phyloP scores from a whole-genome alignment of 2,113 vertebrate species.

The Macrotis lagotis region DNA sequence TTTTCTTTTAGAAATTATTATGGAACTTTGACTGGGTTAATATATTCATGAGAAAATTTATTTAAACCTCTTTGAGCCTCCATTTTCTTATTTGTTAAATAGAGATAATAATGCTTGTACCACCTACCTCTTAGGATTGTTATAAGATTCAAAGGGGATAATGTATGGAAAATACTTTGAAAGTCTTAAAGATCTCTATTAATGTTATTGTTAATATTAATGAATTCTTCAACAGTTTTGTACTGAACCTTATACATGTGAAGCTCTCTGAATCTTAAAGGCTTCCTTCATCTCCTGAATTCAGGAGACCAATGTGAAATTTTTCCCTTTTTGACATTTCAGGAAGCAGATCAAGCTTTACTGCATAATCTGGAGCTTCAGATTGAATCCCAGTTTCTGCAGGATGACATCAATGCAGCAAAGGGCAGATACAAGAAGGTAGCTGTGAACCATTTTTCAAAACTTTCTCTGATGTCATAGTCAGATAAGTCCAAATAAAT shows the following conservation, averaged over 20 bases:
- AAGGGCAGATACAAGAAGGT: constrained; percentile 97
- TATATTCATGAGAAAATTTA: too few relatives aligned
- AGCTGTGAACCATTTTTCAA: constrained; percentile 31
- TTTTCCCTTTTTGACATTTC: background rate
- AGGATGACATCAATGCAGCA: constrained; percentile 92
- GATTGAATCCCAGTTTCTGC: constrained; percentile 94
- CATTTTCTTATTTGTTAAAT: too few relatives aligned
- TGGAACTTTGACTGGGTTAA: too few relatives aligned
- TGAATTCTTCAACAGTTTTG: background rate
- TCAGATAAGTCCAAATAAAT: background rate
- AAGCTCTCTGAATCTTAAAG: rapidly evolving
- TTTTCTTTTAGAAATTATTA: too few relatives aligned
- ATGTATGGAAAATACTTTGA: too few relatives aligned
- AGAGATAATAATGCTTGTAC: too few relatives aligned
- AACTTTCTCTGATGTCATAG: background rate
- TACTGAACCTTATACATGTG: rapidly evolving
- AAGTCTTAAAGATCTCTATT: too few relatives aligned
- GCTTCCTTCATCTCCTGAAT: background rate
- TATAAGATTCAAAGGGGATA: too few relatives aligned
- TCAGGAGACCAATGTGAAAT: background rate
- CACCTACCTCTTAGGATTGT: too few relatives aligned
- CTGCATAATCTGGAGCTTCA: constrained; percentile 92
- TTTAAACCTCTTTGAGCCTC: too few relatives aligned
- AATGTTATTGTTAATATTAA: too few relatives aligned
- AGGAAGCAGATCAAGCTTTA: constrained; percentile 93